Conservation (phyloP, 1,140 invertebrate species). For the Drosophila nasuta region DNA sequence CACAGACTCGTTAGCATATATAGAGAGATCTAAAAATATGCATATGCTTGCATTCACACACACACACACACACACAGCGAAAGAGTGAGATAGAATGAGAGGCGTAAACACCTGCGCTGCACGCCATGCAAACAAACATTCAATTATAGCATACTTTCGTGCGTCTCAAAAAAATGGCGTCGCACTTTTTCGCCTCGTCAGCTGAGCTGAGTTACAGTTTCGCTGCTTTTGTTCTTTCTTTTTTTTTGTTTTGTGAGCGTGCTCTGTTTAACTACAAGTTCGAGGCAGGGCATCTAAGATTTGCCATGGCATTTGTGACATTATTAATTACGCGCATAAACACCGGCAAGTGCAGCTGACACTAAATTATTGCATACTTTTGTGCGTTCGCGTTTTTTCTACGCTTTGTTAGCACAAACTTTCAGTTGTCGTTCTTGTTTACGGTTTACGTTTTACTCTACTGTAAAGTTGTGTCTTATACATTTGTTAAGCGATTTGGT, state of each 20-base stretch:
- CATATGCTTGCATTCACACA: conserved; percentile 24
- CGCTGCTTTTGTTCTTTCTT: conserved; percentile 19
- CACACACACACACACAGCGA: too few species aligned
- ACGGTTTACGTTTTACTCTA: not conserved
- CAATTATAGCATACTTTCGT: conserved; percentile 81
- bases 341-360: not conserved
- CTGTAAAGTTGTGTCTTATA: not conserved
- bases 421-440: not conserved
- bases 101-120: conserved; percentile 12
- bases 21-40: conserved; percentile 21
- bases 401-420: not conserved
- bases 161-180: conserved; percentile 66
- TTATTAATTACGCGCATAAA: not conserved
- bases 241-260: conserved; percentile 1
- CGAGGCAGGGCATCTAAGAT: not conserved
- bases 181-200: conserved; percentile 61
- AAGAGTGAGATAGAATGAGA: not conserved
- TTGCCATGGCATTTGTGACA: not conserved
- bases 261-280: not conserved
- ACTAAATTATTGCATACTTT: not conserved
- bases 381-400: not conserved
- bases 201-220: conserved; percentile 27
- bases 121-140: conserved; percentile 71
- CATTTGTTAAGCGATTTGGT: not conserved
- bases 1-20: not conserved